A percentile compares a stretch with the other conserved stretches of the same genome.
Conservation (phyloP, 2,888 invertebrate genomes). For the Pheosia tremula region DNA sequence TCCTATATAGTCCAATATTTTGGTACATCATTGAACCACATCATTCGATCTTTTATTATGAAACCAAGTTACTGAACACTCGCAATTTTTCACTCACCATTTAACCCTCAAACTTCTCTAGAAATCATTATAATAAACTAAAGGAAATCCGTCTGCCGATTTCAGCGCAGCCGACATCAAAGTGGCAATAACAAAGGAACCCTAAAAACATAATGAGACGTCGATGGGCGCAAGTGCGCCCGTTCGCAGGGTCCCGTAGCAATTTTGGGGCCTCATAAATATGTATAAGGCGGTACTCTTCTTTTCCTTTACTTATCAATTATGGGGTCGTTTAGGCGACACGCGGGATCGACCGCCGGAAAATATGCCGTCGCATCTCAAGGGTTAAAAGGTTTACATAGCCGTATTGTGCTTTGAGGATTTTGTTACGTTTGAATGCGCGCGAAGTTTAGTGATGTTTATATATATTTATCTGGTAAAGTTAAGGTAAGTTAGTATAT, state of each 20-base stretch:
- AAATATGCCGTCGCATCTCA: constrained; percentile 60
- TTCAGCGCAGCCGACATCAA: constrained; percentile 71
- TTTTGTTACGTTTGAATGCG: constrained; percentile 43
- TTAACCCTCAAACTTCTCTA: constrained; percentile 37
- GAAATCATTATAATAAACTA: constrained; percentile 59
- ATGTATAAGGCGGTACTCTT: constrained; percentile 80
- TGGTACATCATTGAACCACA: neutral
- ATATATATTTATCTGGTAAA: constrained; percentile 2
- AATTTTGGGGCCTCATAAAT: constrained; percentile 82
- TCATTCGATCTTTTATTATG: neutral
- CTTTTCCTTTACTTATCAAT: constrained; percentile 85
- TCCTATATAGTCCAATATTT: neutral
- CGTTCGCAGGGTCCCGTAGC: constrained; percentile 80
- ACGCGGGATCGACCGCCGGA: constrained; percentile 63
- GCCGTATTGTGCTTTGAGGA: constrained; percentile 51
- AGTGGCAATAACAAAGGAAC: constrained; percentile 78
- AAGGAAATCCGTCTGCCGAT: constrained; percentile 69
- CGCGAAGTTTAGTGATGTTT: constrained; percentile 16
- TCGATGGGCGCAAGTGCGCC: constrained; percentile 74
- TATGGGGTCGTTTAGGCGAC: constrained; percentile 80
- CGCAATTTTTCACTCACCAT: constrained; percentile 32
- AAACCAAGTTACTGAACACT: neutral
- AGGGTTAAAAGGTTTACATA: constrained; percentile 66
- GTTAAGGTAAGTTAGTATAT: too few species aligned
- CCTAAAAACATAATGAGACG: constrained; percentile 82